A percentile compares a stretch with the other conserved stretches of the same genome.
Conservation (phyloP, 2,113 vertebrate genomes). For the Malurus elegans region DNA sequence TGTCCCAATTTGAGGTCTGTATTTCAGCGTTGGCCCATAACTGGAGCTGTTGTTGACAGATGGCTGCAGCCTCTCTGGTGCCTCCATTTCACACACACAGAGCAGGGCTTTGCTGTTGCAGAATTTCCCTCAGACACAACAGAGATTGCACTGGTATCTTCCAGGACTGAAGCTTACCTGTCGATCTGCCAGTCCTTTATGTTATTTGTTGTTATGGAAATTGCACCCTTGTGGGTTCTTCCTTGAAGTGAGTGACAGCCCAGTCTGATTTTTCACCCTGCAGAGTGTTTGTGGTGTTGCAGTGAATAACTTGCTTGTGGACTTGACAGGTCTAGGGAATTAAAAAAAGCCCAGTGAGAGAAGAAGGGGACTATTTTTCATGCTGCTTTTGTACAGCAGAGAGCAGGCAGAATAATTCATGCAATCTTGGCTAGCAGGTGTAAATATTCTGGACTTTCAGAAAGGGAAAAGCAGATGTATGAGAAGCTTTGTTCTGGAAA, state of each 20-base stretch:
- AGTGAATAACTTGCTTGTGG: neutral
- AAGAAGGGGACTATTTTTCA: neutral
- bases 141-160: neutral
- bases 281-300: neutral
- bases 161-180: neutral
- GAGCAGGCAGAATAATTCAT: neutral
- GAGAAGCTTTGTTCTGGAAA: neutral
- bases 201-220: constrained; percentile 27
- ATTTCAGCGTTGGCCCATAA: accelerated
- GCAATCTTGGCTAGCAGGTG: neutral
- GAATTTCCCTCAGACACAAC: neutral
- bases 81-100: neutral
- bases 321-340: neutral
- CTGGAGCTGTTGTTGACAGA: neutral
- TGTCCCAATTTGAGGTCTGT: neutral
- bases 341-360: neutral
- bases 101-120: neutral
- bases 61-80: neutral
- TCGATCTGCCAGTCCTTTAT: neutral
- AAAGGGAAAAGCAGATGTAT: neutral
- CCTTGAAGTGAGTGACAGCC: neutral
- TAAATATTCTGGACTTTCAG: neutral
- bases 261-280: neutral
- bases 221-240: neutral
- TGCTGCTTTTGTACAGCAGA: neutral